Evolutionary conservation across 2,113 vertebrate genomes (phyloP), one percentile per base, ranked within the genome.

Genomic region (Neomonachus schauinslandi): DNA sequence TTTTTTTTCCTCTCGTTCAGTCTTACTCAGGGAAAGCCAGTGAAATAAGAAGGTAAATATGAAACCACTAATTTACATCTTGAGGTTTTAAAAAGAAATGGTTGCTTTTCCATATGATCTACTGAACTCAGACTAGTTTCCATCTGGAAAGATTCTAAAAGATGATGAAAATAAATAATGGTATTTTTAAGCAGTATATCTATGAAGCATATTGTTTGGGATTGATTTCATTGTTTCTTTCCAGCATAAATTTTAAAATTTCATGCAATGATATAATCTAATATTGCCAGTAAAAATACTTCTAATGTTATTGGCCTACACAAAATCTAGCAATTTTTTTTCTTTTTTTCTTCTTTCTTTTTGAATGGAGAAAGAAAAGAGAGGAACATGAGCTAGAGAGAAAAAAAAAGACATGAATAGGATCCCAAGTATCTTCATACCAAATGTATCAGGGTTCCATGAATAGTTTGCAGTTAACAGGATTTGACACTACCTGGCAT

Each of bases 21-120:
- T 97, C 98, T 98, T 99, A 98, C 99, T 99, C 98, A 99, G 98
- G 98, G 98, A 98, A 98, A 87, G 97, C 96, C 98, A 98, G 96
- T 96, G 95, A 97, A 98, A 93, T 89, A 92, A 57, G 92, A 97
- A 98, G 95, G 97, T 97, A 97, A 94, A 92, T 92, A 96, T 94
- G 97, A 91, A 97, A 98, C 94, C 95, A 97, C 81, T 92, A 95
- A 93, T 82, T 97, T 97, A 98, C 92, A 97, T 76, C 88, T 98
- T 91, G 71, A 80, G 39, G 81, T 98, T 97, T 26, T 90, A 76
- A 89, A 63, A 94, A 95, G 67, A 94, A 97, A 97, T 71, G 84
- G 36, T 92, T 96, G 93, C 85, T 97, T 98, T 98, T 98, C 93
- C 97, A 97, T 97, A 93, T 93, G 97, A 91, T 96, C 80, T 76